phyloP scores from a whole-genome alignment of 2,113 vertebrate genomes.

The Urocitellus parryii region DNA sequence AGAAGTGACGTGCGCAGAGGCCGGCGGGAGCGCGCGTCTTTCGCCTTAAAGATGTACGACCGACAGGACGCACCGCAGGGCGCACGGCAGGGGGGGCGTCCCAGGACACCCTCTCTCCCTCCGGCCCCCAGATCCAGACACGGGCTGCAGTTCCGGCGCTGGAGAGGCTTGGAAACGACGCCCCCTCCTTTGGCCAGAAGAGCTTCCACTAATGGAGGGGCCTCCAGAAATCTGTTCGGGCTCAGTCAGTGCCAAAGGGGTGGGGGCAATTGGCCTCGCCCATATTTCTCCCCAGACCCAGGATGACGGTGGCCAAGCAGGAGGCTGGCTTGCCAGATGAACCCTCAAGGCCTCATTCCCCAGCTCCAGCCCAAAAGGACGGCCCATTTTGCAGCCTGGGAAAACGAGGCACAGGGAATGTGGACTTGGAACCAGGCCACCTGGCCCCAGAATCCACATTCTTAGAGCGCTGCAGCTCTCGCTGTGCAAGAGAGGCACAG shows the following conservation, averaged over 20 bases:
- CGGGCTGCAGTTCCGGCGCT: neutral
- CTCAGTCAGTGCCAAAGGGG: no score
- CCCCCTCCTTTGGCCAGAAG: neutral
- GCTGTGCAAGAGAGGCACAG: no score
- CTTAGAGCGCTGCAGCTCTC: no score
- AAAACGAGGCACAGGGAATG: neutral
- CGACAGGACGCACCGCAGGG: neutral
- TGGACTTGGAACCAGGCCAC: neutral
- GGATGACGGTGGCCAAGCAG: neutral
- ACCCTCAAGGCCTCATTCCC: neutral
- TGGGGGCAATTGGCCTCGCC: neutral
- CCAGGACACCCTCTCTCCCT: neutral
- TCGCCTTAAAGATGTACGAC: slow-evolving; percentile 90
- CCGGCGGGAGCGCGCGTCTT: slow-evolving; percentile 86
- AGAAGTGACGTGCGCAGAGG: slow-evolving; percentile 91
- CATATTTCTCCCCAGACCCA: neutral
- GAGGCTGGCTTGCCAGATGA: neutral
- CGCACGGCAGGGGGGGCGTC: neutral
- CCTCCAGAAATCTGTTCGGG: no score
- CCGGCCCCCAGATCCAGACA: neutral
- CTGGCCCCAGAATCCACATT: no score
- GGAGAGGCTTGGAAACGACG: neutral
- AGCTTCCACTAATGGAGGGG: neutral
- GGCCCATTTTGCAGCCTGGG: neutral
- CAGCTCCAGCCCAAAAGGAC: no score